Evolutionary conservation across 1,140 invertebrate species (phyloP), one percentile per base, ranked within the genome.

Genomic region (Drosophila bocqueti): DNA sequence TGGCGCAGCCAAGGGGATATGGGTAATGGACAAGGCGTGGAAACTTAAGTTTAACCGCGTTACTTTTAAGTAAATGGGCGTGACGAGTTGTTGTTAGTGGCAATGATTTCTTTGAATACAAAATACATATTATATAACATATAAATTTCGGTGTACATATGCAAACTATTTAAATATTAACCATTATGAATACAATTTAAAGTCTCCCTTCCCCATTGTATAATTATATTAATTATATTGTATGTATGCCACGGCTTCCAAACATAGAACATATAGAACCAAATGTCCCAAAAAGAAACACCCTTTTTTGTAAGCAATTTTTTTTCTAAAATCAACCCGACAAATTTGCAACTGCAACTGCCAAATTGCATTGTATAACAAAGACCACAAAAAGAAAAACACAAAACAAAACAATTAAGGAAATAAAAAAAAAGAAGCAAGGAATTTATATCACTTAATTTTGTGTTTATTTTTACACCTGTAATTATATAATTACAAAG

Each of bases 331-430:
- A 42, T 11, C 43, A 60, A 69, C 46, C 60, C 76, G 61, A 83
- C 52, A 55, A 55, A 83, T 65, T 82, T 82, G 65, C 76, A 87
- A 87, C 76, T 86, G 84, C 83, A 83, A 83, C 65, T 77, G 81
- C 67, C 83, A 84, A 55, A 84, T 84, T 84, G 82, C 82, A 84
- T 84, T 85, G 61, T 78, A 84, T 49, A 85, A 85, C 61, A 45
- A 81, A 38, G 45, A 72, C 34, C 55, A 86, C 43, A 69, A 66
- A 50, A 79, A 61, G 18, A 52, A 45, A 11, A 69, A 49, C 36
- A 68, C n/a, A 59, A 82, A 54, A 55, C 11, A 67, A 36, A 59
- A 73, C 40, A 65, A 50, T 43, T 45, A 40, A 50, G 31, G 26
- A 49, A 49, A 63, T 40, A 36, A 49, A 8, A 34, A 52, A 43